Percentiles rank a stretch among this genome's conserved stretches.
phyloP scores from a whole-genome alignment of 2,888 invertebrate genomes.

The Tupiocoris notatus region DNA sequence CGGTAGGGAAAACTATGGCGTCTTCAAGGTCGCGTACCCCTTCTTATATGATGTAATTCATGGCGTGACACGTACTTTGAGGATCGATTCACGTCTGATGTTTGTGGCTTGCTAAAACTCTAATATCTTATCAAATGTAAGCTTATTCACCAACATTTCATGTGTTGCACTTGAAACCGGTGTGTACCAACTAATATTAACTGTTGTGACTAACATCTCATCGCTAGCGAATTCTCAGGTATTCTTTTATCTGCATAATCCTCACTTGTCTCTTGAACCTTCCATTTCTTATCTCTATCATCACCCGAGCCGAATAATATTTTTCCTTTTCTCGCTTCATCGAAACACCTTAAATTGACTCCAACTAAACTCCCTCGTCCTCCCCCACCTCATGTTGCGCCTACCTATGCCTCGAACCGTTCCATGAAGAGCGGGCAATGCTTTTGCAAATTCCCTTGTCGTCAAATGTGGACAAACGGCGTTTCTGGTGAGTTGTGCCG shows the following conservation, averaged over 20 bases:
- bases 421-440: not conserved
- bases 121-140: too few species aligned
- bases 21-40: too few species aligned
- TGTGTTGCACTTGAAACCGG: not conserved
- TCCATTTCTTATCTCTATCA: not conserved
- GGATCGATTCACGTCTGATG: too few species aligned
- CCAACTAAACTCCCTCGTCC: not conserved
- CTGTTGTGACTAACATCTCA: not conserved
- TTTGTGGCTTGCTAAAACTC: too few species aligned
- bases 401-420: not conserved
- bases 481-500: not conserved
- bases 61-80: too few species aligned
- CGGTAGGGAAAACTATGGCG: too few species aligned
- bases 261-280: not conserved
- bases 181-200: not conserved
- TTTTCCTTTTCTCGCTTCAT: not conserved
- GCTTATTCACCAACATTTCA: too few species aligned
- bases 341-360: not conserved
- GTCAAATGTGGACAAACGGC: too few species aligned
- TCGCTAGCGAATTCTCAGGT: not conserved
- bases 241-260: not conserved
- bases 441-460: not conserved
- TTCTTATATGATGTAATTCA: too few species aligned
- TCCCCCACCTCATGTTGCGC: not conserved
- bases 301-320: not conserved